Conservation (phyloP, 2,113 vertebrate genomes). For the Mobula birostris region DNA sequence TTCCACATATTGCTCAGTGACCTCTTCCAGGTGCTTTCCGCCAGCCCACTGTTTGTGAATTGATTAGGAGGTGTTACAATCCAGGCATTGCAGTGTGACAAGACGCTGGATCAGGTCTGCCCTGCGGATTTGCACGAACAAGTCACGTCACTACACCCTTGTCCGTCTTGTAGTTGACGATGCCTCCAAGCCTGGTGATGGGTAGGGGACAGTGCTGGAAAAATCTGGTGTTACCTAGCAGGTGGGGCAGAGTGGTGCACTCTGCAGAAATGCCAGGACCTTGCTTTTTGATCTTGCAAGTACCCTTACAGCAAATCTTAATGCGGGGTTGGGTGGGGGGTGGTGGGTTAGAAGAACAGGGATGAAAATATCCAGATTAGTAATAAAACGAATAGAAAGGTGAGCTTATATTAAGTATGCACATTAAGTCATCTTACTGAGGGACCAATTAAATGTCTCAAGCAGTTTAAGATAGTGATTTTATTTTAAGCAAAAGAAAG, state of each 20-base stretch:
- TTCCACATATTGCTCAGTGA: neutral
- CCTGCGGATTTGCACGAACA: neutral
- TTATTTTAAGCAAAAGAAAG: neutral
- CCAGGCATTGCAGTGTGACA: neutral
- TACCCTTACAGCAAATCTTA: neutral
- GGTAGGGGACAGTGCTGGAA: neutral
- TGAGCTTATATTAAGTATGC: neutral
- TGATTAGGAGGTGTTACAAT: neutral
- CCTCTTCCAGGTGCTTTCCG: neutral
- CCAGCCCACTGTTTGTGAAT: neutral
- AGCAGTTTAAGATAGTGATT: neutral
- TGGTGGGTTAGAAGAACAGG: neutral
- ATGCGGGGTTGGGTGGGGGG: too few species aligned
- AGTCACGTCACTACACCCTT: neutral
- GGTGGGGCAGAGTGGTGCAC: slow-evolving; percentile 26
- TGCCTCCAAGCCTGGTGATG: neutral
- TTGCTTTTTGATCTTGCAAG: too few species aligned
- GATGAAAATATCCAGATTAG: neutral
- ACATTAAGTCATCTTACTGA: neutral
- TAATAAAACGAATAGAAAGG: neutral
- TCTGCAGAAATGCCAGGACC: neutral
- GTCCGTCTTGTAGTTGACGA: neutral
- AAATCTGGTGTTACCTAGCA: neutral
- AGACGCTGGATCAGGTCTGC: neutral
- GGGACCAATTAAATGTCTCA: neutral